Percentiles rank a stretch among this genome's conserved stretches.
phyloP scores from a whole-genome alignment of 2,113 vertebrate genomes.

The Ammodytes marinus region DNA sequence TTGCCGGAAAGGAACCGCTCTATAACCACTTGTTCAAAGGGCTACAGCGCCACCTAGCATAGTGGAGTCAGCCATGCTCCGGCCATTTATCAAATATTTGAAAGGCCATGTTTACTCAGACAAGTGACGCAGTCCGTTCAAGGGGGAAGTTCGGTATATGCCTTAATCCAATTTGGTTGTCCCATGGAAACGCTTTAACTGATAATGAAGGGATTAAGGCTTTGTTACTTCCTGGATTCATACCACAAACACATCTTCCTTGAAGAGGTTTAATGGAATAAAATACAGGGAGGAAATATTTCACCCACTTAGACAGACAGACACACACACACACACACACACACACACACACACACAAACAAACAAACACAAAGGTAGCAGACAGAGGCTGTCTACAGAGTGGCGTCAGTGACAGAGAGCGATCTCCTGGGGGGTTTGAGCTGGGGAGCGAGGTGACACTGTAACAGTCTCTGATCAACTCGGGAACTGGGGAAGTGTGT shows the following conservation, averaged over 20 bases:
- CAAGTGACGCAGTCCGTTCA: too few species aligned
- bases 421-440: constrained; percentile 67
- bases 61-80: too few species aligned
- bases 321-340: constrained; percentile 4
- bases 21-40: too few species aligned
- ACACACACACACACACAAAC: constrained; percentile 25
- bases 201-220: constrained; percentile 30
- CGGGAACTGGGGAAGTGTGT: constrained; percentile 35
- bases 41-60: too few species aligned
- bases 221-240: constrained; percentile 1
- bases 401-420: constrained; percentile 71
- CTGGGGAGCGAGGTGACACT: constrained; percentile 68
- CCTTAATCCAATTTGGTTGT: neutral
- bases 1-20: too few species aligned
- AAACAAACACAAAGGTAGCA: constrained; percentile 27
- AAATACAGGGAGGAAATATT: constrained; percentile 13
- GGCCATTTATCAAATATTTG: too few species aligned
- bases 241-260: neutral
- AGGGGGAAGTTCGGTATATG: too few species aligned
- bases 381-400: constrained; percentile 61
- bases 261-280: constrained; percentile 21
- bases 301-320: constrained; percentile 27
- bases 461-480: constrained; percentile 75
- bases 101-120: too few species aligned
- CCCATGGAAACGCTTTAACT: constrained; percentile 30